Percentiles rank a stretch among this genome's conserved stretches.
Conservation (phyloP, 2,797 vertebrate genomes). For the Poeciliopsis paucimaculata region DNA sequence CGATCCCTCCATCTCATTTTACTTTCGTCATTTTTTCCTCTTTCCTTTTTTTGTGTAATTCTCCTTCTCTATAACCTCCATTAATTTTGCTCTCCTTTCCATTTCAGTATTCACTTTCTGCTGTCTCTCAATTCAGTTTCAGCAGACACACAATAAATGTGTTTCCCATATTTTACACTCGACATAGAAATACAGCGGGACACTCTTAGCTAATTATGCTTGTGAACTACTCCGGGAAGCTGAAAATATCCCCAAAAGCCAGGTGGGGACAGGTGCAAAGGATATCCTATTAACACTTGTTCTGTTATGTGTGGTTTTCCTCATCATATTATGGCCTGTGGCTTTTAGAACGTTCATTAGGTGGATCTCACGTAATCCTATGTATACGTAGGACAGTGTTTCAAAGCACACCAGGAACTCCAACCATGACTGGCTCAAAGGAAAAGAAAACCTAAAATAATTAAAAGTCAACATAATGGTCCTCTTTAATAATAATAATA, state of each 20-base stretch:
- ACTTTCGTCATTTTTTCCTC: conserved; percentile 49
- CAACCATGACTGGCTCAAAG: background rate
- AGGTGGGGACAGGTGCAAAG: conserved; percentile 20
- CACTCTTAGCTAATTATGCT: conserved; percentile 59
- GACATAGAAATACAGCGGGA: conserved; percentile 39
- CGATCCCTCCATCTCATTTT: conserved; percentile 45
- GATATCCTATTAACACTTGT: conserved; percentile 15
- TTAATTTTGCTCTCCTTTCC: conserved; percentile 41
- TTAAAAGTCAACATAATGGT: background rate
- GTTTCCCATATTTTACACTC: conserved; percentile 49
- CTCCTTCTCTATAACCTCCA: conserved; percentile 59
- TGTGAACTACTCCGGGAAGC: conserved; percentile 29
- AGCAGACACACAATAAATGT: conserved; percentile 28
- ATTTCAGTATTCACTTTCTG: conserved; percentile 37
- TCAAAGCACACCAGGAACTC: background rate
- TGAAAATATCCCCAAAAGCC: conserved; percentile 23
- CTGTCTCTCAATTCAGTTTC: conserved; percentile 29
- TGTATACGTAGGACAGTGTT: background rate
- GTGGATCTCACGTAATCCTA: background rate
- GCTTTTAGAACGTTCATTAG: background rate
- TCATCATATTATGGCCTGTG: conserved; percentile 6
- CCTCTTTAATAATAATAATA: background rate
- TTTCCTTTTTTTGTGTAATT: conserved; percentile 23
- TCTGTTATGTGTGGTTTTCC: conserved; percentile 10
- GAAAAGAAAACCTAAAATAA: background rate